phyloP scores from a whole-genome alignment of 1,140 invertebrate genomes.

The Drosophila suzukii region DNA sequence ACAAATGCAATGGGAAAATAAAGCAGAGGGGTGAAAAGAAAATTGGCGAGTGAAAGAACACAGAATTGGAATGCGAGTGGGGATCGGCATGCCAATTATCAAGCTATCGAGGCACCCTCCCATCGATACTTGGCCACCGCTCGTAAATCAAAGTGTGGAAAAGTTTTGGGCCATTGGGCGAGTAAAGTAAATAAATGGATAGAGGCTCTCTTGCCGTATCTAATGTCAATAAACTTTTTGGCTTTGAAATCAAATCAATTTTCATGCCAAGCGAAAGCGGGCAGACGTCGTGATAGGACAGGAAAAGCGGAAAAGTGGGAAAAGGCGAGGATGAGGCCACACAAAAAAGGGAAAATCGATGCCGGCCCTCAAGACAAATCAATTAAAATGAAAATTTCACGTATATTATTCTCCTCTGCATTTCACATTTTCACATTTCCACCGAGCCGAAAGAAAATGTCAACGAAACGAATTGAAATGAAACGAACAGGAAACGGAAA shows the following conservation, averaged over 20 bases:
- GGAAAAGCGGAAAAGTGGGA: not conserved
- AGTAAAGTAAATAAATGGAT: constrained; percentile 30
- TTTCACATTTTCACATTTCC: constrained; percentile 25
- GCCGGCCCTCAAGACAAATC: constrained; percentile 66
- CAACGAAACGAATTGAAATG: constrained; percentile 14
- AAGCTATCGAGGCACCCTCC: constrained; percentile 47
- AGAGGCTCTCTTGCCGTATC: constrained; percentile 40
- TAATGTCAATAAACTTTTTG: constrained; percentile 76
- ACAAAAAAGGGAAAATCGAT: constrained; percentile 49
- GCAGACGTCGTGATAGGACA: constrained; percentile 21
- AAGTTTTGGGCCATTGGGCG: constrained; percentile 49
- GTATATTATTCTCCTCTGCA: constrained; percentile 12
- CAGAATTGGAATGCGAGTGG: constrained; percentile 34
- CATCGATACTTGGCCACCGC: constrained; percentile 17
- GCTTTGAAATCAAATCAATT: constrained; percentile 74
- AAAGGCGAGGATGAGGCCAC: not conserved
- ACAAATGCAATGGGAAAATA: constrained; percentile 42
- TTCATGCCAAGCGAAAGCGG: constrained; percentile 41
- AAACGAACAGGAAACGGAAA: constrained; percentile 59
- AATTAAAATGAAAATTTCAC: constrained; percentile 57
- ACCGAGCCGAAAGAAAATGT: constrained; percentile 35
- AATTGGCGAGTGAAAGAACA: constrained; percentile 27
- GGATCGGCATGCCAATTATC: constrained; percentile 56
- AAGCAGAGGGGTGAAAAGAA: not conserved
- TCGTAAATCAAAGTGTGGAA: constrained; percentile 65